Conservation (phyloP, 2,113 vertebrate genomes). For the Crocuta crocuta region DNA sequence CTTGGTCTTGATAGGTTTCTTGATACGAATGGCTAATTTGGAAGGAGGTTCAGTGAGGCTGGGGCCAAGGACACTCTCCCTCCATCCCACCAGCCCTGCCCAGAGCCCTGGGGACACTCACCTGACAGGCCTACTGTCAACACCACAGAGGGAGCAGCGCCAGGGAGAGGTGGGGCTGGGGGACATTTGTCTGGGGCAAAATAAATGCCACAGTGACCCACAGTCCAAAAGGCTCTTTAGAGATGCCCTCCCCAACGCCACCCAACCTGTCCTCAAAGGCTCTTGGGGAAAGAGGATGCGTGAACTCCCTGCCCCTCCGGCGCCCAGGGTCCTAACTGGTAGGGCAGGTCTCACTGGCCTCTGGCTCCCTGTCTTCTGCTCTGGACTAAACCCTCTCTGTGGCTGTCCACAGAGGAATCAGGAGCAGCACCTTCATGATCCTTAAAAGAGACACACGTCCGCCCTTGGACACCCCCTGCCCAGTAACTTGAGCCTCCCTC, state of each 20-base stretch:
- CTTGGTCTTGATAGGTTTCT: slow-evolving; percentile 99
- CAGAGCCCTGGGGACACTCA: slow-evolving; percentile 79
- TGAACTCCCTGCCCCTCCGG: neutral
- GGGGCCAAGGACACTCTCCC: neutral
- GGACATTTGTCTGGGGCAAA: slow-evolving; percentile 87
- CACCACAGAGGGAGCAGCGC: slow-evolving; percentile 93
- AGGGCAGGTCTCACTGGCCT: neutral
- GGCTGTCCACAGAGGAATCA: neutral
- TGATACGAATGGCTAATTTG: slow-evolving; percentile 95
- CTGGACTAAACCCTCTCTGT: neutral
- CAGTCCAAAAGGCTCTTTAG: neutral
- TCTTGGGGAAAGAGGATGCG: neutral
- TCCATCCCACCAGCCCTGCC: neutral
- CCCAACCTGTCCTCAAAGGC: neutral
- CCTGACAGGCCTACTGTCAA: slow-evolving; percentile 95
- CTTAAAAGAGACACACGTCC: neutral
- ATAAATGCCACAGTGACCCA: neutral
- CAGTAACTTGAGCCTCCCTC: neutral
- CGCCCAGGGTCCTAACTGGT: neutral
- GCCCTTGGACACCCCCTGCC: neutral
- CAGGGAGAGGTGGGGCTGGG: slow-evolving; percentile 92
- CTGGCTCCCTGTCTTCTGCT: neutral
- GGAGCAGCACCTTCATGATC: neutral
- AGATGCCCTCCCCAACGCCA: neutral
- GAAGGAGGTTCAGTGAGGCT: slow-evolving; percentile 25